Evolutionary conservation across 2,797 vertebrate species (phyloP), one percentile per base, ranked within the genome.

Genomic region (Apogon hyalosoma): DNA sequence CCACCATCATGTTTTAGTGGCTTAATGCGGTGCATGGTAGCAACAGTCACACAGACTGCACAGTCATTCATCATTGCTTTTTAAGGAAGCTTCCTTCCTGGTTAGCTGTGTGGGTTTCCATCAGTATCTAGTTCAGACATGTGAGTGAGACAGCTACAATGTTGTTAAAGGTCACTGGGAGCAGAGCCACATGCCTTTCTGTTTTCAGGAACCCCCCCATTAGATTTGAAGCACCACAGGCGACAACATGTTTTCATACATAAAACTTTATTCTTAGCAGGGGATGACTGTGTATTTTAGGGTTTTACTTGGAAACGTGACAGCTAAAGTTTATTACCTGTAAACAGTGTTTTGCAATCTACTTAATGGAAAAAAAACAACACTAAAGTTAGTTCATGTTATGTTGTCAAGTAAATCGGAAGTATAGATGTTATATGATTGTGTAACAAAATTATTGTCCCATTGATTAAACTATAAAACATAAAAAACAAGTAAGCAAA

Each of bases 141-240:
- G 75, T 82, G 87, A 79, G 59, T 68, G 67, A 69, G 69, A 46
- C 53, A 43, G 56, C 59, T 79, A 77, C 67, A 47, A 59, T 75
- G 58, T 75, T 88, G 57, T 87, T 77, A 87, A 91, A 91, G 76
- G 84, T 87, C 82, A 69, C 33, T 62, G 72, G 78, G 75, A 81
- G 60, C 70, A 14, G 14, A 31, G 63, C 62, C 74, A 69, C 87
- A 91, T 94, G 77, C 89, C 88, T 78, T 85, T 90, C 88, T 90
- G 87, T 90, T 90, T 88, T 86, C 79, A 87, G 82, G 79, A 73
- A 60, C 63, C 70, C 69, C 41, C 55, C 64, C 12, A 43, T 69
- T 60, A 19, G 67, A 64, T 66, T 41, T 79, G 70, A 75, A 63
- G 56, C 63, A 18, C 3, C 47, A 55, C 59, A 54, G 54, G 61